Conservation (phyloP, 2,888 invertebrate genomes). For the Troides oblongomaculatus region DNA sequence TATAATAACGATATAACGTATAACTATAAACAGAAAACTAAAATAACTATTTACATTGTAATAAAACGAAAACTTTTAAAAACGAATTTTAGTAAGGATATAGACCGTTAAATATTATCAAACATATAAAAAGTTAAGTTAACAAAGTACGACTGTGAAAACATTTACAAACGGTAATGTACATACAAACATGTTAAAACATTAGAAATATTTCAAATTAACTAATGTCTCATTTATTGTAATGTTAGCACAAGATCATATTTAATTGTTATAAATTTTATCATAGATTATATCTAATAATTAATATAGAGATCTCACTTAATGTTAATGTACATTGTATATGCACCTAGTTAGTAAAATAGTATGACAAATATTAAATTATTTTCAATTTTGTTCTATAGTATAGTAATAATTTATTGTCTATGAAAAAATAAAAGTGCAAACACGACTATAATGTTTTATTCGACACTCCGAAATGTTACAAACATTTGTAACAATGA, state of each 20-base stretch:
- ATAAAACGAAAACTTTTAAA: not conserved
- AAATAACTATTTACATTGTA: too few relatives aligned
- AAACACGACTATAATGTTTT: constrained; percentile 4
- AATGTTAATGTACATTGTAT: constrained; percentile 7
- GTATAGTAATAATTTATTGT: constrained; percentile 16
- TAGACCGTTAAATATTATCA: not conserved
- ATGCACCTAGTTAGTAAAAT: constrained; percentile 22
- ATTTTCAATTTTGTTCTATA: constrained; percentile 24
- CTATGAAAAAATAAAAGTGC: constrained; percentile 16
- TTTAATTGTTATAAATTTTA: constrained; percentile 16
- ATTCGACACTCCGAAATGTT: not conserved
- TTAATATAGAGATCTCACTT: constrained; percentile 9
- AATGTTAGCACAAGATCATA: constrained; percentile 23
- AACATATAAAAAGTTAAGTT: not conserved
- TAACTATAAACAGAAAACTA: too few relatives aligned
- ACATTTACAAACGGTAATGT: not conserved
- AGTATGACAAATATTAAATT: constrained; percentile 16
- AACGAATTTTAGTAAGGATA: constrained; percentile 6
- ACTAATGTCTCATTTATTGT: not conserved
- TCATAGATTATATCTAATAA: constrained; percentile 13
- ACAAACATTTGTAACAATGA: not conserved
- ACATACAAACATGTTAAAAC: not conserved
- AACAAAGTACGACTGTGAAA: constrained; percentile 1
- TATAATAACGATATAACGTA: not conserved
- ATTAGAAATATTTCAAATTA: not conserved